A percentile compares a stretch with the other conserved stretches of the same genome.
Conservation (phyloP, 2,797 vertebrate genomes). For the Lacerta bilineata region DNA sequence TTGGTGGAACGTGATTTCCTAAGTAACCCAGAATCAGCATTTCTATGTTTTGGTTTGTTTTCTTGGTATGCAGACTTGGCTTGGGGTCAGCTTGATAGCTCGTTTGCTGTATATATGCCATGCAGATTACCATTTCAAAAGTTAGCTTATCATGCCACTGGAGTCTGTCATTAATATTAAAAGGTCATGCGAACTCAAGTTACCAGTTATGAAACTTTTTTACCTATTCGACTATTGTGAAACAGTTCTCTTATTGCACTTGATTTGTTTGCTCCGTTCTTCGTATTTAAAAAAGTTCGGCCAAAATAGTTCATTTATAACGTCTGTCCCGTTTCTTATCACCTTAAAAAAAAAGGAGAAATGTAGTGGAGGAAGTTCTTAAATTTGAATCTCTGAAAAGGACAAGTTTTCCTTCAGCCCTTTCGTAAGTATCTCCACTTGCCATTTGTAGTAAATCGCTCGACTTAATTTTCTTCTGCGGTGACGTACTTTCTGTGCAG, state of each 20-base stretch:
- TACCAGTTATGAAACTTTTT: constrained; percentile 78
- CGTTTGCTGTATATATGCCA: constrained; percentile 84
- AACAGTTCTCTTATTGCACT: constrained; percentile 89
- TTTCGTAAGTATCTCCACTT: constrained; percentile 50
- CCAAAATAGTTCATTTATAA: constrained; percentile 76
- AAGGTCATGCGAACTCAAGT: constrained; percentile 90
- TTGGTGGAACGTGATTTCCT: constrained; percentile 34
- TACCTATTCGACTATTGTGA: constrained; percentile 66
- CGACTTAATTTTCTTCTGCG: constrained; percentile 56
- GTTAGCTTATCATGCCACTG: constrained; percentile 91
- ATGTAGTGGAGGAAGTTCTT: constrained; percentile 68
- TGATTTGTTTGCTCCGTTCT: constrained; percentile 82
- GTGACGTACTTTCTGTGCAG: constrained; percentile 80
- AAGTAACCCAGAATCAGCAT: constrained; percentile 47
- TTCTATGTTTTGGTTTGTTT: constrained; percentile 41
- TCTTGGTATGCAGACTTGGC: constrained; percentile 69
- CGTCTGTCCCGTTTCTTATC: constrained; percentile 71
- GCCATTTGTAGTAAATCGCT: constrained; percentile 56
- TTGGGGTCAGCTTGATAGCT: constrained; percentile 78
- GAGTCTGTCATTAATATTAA: constrained; percentile 82
- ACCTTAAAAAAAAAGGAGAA: constrained; percentile 63
- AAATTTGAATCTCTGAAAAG: constrained; percentile 71
- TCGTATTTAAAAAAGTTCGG: constrained; percentile 79
- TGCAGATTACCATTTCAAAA: constrained; percentile 89
- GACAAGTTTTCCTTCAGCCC: constrained; percentile 65